Conservation (phyloP, 1,140 invertebrate genomes). For the Bombyx mori region DNA sequence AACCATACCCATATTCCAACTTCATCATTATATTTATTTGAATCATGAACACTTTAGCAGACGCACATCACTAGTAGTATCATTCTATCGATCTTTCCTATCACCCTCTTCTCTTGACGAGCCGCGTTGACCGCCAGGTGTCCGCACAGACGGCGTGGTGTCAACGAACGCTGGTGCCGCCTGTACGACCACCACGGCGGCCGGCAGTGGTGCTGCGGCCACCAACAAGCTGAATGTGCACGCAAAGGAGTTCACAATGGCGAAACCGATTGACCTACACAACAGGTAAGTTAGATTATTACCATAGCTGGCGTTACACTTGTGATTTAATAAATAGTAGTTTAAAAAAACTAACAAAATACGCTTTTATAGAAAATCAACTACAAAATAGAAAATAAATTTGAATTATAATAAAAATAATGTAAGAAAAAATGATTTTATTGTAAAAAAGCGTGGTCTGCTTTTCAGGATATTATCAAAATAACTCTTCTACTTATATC, state of each 20-base stretch:
- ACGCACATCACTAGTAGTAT: background rate
- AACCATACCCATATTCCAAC: too few relatives aligned
- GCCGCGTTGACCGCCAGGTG: constrained; percentile 64
- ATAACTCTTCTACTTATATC: too few relatives aligned
- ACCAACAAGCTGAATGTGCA: constrained; percentile 82
- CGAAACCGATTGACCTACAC: constrained; percentile 74
- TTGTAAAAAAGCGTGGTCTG: too few relatives aligned
- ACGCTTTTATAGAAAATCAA: too few relatives aligned
- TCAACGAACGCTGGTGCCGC: constrained; percentile 22
- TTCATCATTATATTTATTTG: too few relatives aligned
- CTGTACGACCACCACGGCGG: constrained; percentile 27
- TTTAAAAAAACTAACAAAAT: too few relatives aligned
- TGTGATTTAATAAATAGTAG: background rate
- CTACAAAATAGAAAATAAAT: too few relatives aligned
- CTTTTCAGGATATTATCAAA: too few relatives aligned
- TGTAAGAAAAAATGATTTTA: too few relatives aligned
- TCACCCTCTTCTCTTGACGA: constrained; percentile 63
- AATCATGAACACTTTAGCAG: too few relatives aligned
- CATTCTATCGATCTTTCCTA: constrained; percentile 36
- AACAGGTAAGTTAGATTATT: constrained; percentile 66
- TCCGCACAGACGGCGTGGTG: constrained; percentile 63
- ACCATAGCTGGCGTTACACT: constrained; percentile 1
- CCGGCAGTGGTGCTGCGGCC: constrained; percentile 15
- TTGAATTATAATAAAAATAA: too few relatives aligned
- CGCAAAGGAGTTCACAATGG: constrained; percentile 88